A percentile compares a stretch with the other conserved stretches of the same genome.
phyloP scores from a whole-genome alignment of 2,113 vertebrate species.

The Chascanopsetta lugubris region DNA sequence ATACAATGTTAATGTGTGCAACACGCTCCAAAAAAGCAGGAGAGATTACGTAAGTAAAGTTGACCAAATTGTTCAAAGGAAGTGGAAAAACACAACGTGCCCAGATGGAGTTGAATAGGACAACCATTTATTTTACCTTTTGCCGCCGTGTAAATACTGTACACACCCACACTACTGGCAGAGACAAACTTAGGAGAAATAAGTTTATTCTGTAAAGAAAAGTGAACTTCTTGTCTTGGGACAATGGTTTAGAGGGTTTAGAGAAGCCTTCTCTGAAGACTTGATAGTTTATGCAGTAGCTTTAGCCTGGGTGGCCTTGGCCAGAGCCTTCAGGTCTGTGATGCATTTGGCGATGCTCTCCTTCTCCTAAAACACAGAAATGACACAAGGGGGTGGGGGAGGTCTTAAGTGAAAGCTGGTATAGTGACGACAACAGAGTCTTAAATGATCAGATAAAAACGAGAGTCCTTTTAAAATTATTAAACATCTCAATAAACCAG shows the following conservation, averaged over 20 bases:
- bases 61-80: not conserved
- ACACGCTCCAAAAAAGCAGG: not conserved
- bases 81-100: conserved; percentile 22
- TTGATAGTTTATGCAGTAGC: conserved; percentile 58
- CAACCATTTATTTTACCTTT: conserved; percentile 78
- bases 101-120: conserved; percentile 60
- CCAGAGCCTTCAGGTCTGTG: conserved; percentile 88
- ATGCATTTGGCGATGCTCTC: conserved; percentile 96
- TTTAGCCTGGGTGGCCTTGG: conserved; percentile 81
- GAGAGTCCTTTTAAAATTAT: too few species aligned
- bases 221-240: conserved; percentile 49
- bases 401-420: too few species aligned
- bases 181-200: conserved; percentile 71
- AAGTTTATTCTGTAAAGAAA: conserved; percentile 74
- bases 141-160: conserved; percentile 76
- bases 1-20: not conserved
- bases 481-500: too few species aligned
- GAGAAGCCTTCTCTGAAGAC: conserved; percentile 47
- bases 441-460: too few species aligned
- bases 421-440: too few species aligned
- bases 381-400: not conserved
- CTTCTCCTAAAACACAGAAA: conserved; percentile 87
- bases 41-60: not conserved
- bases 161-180: conserved; percentile 74
- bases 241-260: conserved; percentile 22